Conservation (phyloP, 1,140 invertebrate species). For the Sinella curviseta region DNA sequence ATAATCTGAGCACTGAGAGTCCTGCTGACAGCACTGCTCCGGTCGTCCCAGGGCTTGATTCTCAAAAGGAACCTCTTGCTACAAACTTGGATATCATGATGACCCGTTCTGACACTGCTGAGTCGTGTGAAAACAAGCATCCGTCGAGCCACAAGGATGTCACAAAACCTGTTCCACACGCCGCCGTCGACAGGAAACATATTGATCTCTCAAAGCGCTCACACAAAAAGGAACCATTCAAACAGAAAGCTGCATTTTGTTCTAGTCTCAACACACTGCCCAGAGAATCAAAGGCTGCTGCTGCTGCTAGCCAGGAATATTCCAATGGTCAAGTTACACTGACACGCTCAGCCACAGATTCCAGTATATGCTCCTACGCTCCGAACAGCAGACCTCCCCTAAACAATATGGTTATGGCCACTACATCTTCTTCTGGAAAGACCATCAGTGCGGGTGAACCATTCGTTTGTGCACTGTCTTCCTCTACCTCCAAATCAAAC, state of each 20-base stretch:
- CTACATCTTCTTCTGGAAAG: neutral
- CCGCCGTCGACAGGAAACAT: neutral
- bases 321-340: slow-evolving; percentile 3
- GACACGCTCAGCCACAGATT: slow-evolving; percentile 38
- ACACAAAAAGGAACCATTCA: neutral
- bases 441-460: neutral
- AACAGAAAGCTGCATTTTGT: slow-evolving; percentile 18
- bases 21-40: neutral
- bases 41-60: too few relatives aligned
- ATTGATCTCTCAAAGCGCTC: slow-evolving; percentile 22
- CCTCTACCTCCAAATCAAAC: slow-evolving; percentile 31
- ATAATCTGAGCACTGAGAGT: neutral
- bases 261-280: slow-evolving; percentile 48
- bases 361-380: slow-evolving; percentile 25
- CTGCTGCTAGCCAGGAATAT: neutral
- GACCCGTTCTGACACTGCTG: slow-evolving; percentile 21
- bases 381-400: neutral
- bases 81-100: neutral
- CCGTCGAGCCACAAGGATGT: too few relatives aligned
- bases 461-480: neutral
- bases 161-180: neutral
- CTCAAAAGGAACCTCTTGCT: neutral
- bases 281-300: slow-evolving; percentile 1
- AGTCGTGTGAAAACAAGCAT: too few relatives aligned
- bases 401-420: neutral